Evolutionary conservation across 2,888 invertebrate species (phyloP), one percentile per base, ranked within the genome.

Genomic region (Sepioteuthis lessoniana): DNA sequence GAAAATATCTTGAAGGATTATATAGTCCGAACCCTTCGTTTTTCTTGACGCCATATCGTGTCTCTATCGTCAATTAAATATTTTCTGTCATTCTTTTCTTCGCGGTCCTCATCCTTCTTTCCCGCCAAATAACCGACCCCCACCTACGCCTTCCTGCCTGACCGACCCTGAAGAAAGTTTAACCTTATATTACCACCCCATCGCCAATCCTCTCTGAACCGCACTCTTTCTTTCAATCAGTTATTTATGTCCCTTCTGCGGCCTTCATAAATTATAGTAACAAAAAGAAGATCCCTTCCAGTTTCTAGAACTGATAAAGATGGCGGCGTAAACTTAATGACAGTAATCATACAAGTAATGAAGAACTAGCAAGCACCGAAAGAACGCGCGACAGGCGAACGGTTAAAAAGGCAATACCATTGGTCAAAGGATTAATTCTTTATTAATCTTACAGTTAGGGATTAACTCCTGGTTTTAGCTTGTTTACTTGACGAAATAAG

Each of bases 1-100:
- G 76, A 35, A 76, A 76, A 76, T 76, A 76, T 76, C 76, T 76
- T 76, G 76, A 76, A 76, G 76, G 76, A 76, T 76, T 76, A 76
- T 76, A 76, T 76, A 16, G n/a, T 76, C 76, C 1, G 76, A 76
- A 76, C n/a, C 16, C n/a, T 16, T 35, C 76, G n/a, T 76, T n/a
- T n/a, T 31, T 76, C 42, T 13, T 76, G 31, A n/a, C 76, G 76
- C 76, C n/a, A n/a, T 76, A 76, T 76, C 76, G 55, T 21, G 55
- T 25, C 55, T 55, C 55, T 25, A 55, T 55, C 55, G 0, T 76
- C 76, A 76, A 76, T 76, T 76, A n/a, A 76, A 76, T 76, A 76
- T n/a, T 76, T 76, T 76, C 76, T 76, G 76, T 76, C 76, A 76
- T 76, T 3, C 76, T 76, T 16, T 76, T 8, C 21, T 55, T 55